Evolutionary conservation across 2,888 invertebrate genomes (phyloP).

Genomic region (Rhingia campestris): DNA sequence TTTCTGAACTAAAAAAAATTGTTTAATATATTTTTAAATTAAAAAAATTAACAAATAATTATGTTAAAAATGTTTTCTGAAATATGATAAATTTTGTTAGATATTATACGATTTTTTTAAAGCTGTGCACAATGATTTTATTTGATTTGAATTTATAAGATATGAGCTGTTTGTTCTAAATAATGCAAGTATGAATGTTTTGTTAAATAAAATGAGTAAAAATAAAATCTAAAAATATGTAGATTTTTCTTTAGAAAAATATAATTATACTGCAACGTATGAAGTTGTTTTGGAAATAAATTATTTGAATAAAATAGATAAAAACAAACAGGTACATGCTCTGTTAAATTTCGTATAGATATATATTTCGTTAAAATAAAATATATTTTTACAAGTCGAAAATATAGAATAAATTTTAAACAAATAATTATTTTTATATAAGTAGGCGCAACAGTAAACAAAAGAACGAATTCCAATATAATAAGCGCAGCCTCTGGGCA

Average conservation of each 20-base stretch:
- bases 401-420: too few relatives aligned
- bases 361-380: too few relatives aligned
- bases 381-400: too few relatives aligned
- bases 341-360: neutral
- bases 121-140: slow-evolving; percentile 75
- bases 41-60: slow-evolving; percentile 1
- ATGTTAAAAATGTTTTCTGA: slow-evolving; percentile 22
- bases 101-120: slow-evolving; percentile 6
- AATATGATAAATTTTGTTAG: slow-evolving; percentile 23
- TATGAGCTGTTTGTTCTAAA: neutral
- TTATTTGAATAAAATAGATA: neutral
- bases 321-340: slow-evolving; percentile 35
- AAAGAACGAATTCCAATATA: too few relatives aligned
- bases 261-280: slow-evolving; percentile 4
- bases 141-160: slow-evolving; percentile 25
- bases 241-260: slow-evolving; percentile 5
- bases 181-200: slow-evolving; percentile 1
- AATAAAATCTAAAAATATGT: slow-evolving; percentile 4
- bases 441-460: too few relatives aligned
- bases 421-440: too few relatives aligned
- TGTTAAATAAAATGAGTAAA: neutral
- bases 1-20: neutral
- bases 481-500: too few relatives aligned
- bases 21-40: slow-evolving; percentile 6
- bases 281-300: neutral